These are phyloP conservation scores for Ibidorhyncha struthersii DNA, from an alignment of 2,113 vertebrate species.

Conservation along the genomic window DNA sequence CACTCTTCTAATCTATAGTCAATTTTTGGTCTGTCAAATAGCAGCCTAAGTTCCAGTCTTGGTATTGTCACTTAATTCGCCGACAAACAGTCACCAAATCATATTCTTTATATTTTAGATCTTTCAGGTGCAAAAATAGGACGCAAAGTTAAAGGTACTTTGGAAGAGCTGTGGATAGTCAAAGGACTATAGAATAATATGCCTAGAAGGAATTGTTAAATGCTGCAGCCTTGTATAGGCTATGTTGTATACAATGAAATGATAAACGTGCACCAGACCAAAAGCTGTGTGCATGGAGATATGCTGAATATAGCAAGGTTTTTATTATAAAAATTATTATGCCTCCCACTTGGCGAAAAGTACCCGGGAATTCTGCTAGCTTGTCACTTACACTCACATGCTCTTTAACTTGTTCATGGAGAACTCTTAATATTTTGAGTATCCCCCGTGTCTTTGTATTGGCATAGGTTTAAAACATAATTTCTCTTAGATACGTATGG, in stretches of 20 bases:
- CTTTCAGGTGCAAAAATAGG: neutral
- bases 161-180: neutral
- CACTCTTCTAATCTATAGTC: neutral
- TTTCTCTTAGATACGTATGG: neutral
- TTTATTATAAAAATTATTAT: neutral
- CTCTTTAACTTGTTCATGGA: neutral
- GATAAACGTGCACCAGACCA: fast-evolving
- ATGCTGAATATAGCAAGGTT: neutral
- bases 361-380: neutral
- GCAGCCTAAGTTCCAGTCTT: neutral
- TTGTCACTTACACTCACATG: neutral
- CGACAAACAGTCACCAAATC: neutral
- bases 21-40: neutral
- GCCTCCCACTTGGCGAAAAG: neutral
- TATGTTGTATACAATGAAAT: neutral
- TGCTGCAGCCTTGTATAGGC: neutral
- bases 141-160: neutral
- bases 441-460: neutral
- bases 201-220: neutral
- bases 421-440: neutral
- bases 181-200: neutral
- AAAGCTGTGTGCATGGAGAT: neutral
- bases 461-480: neutral
- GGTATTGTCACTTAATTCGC: neutral
- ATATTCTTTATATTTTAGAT: neutral